Evolutionary conservation across 2,888 invertebrate species (phyloP).

Genomic region (Andrena bucephala): DNA sequence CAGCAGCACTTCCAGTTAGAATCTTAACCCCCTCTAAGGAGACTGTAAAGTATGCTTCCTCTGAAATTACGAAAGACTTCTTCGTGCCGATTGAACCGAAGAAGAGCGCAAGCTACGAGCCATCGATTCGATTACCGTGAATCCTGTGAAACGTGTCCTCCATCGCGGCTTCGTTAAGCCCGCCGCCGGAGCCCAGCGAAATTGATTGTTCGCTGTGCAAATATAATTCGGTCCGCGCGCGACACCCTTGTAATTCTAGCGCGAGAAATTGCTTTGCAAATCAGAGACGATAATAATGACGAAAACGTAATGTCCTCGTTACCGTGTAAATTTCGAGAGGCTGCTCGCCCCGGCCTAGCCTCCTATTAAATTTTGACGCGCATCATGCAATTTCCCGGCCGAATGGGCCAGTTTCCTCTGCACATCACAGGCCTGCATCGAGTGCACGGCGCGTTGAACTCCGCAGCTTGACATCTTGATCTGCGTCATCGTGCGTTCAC

Average conservation of each 20-base stretch:
- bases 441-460: slow-evolving; percentile 32
- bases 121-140: no score
- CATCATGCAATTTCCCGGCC: slow-evolving; percentile 39
- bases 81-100: no score
- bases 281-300: background rate
- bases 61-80: no score
- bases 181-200: background rate
- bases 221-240: background rate
- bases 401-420: slow-evolving; percentile 11
- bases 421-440: background rate
- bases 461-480: slow-evolving; percentile 36
- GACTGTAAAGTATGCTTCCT: no score
- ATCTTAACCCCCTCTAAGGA: no score
- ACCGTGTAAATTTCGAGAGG: slow-evolving; percentile 7
- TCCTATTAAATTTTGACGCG: slow-evolving; percentile 15
- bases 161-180: background rate
- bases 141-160: no score
- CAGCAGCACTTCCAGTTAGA: no score
- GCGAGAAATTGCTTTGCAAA: background rate
- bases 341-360: background rate
- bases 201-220: background rate
- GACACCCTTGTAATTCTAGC: background rate
- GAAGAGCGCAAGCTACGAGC: no score
- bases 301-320: background rate
- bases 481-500: slow-evolving; percentile 20